phyloP scores from a whole-genome alignment of 2,797 vertebrate species.

The Lepus oiostolus region DNA sequence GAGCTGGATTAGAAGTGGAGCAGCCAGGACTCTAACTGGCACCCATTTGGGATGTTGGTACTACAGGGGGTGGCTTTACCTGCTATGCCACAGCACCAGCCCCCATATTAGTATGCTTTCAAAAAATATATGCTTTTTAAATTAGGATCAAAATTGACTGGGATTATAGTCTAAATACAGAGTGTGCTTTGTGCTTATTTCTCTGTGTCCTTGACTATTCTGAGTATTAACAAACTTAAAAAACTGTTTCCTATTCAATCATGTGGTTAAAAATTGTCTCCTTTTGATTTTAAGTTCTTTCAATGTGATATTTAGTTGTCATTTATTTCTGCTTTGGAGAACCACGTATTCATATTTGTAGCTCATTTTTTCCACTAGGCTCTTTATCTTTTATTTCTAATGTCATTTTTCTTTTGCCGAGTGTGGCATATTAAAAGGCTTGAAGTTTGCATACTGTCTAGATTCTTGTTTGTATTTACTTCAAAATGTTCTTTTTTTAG shows the following conservation, averaged over 20 bases:
- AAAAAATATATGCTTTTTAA: background rate
- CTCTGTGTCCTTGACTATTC: background rate
- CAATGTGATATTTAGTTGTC: background rate
- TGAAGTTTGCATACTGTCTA: background rate
- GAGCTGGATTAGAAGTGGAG: no score
- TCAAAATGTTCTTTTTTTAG: slow-evolving; percentile 74
- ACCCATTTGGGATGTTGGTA: no score
- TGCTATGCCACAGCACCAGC: no score
- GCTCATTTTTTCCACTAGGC: background rate
- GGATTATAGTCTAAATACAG: background rate
- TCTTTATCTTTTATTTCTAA: background rate
- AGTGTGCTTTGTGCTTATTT: background rate
- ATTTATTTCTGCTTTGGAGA: background rate
- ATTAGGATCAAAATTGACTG: background rate
- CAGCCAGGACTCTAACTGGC: no score
- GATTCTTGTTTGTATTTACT: slow-evolving; percentile 15
- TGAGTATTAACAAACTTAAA: background rate
- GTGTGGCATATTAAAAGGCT: background rate
- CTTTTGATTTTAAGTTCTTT: slow-evolving; percentile 3
- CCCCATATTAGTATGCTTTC: background rate
- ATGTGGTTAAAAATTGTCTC: background rate
- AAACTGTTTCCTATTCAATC: slow-evolving; percentile 10
- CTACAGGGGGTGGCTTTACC: no score
- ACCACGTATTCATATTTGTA: background rate
- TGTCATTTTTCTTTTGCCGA: background rate